Percentiles rank a stretch among this genome's conserved stretches.
Conservation (phyloP, 2,797 vertebrate genomes). For the Acanthis flammea region DNA sequence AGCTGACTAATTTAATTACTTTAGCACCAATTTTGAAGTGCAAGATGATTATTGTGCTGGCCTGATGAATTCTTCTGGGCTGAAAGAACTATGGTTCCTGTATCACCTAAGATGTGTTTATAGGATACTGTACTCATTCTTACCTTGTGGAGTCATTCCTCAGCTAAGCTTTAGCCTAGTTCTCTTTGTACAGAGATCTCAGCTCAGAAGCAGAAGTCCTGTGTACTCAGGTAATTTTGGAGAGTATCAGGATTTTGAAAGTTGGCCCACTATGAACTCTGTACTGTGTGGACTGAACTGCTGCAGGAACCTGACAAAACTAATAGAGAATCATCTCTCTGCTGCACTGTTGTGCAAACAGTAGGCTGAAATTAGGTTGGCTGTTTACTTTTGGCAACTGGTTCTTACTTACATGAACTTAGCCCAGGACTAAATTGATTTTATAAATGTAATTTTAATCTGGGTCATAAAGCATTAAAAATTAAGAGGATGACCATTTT, state of each 20-base stretch:
- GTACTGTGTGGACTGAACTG: not conserved
- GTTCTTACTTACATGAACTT: not conserved
- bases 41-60: not conserved
- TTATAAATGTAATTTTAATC: not conserved
- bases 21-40: not conserved
- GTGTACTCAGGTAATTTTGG: not conserved
- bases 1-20: not conserved
- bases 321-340: not conserved
- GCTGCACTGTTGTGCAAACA: not conserved
- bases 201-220: not conserved
- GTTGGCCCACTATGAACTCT: not conserved
- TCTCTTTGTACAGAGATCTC: not conserved
- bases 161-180: not conserved
- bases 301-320: not conserved
- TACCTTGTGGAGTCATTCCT: not conserved
- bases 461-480: not conserved
- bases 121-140: not conserved
- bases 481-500: not conserved
- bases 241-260: not conserved
- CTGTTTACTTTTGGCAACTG: not conserved
- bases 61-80: not conserved
- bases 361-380: not conserved
- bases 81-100: not conserved
- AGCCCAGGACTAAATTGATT: not conserved
- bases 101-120: not conserved